These are phyloP conservation scores for Eurytoma adleriae DNA, from an alignment of 2,888 invertebrate genomes.

Conservation along the genomic window DNA sequence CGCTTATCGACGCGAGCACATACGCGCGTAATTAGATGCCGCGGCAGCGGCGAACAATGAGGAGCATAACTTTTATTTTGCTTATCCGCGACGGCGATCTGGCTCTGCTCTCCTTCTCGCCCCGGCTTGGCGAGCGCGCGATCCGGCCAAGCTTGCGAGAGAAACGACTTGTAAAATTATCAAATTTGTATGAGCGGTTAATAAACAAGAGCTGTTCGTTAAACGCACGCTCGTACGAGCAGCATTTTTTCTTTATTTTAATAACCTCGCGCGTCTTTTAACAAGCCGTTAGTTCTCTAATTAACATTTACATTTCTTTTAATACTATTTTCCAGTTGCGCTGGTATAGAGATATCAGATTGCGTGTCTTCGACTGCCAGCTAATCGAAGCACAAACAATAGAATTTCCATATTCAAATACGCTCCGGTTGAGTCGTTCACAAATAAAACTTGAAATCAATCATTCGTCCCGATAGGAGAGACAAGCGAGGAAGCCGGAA, in stretches of 20 bases:
- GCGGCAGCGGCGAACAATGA: conserved; percentile 69
- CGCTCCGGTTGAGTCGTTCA: too few species aligned
- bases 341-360: too few species aligned
- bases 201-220: conserved; percentile 42
- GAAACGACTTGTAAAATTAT: conserved; percentile 56
- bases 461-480: too few species aligned
- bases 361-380: too few species aligned
- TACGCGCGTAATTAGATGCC: conserved; percentile 72
- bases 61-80: conserved; percentile 73
- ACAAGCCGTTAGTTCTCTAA: conserved; percentile 35
- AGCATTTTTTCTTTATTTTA: neutral
- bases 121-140: conserved; percentile 34
- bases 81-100: conserved; percentile 71
- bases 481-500: too few species aligned
- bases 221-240: conserved; percentile 23
- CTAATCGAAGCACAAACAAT: too few species aligned
- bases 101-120: conserved; percentile 43
- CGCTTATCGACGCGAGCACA: conserved; percentile 60
- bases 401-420: too few species aligned
- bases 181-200: conserved; percentile 51
- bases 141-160: conserved; percentile 36
- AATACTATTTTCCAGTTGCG: neutral
- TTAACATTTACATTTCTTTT: conserved; percentile 9
- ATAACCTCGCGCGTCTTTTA: conserved; percentile 9
- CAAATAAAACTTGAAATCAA: too few species aligned